Percentiles rank a stretch among this genome's conserved stretches.
phyloP scores from a whole-genome alignment of 2,888 invertebrate genomes.

The Subacronicta megacephala region DNA sequence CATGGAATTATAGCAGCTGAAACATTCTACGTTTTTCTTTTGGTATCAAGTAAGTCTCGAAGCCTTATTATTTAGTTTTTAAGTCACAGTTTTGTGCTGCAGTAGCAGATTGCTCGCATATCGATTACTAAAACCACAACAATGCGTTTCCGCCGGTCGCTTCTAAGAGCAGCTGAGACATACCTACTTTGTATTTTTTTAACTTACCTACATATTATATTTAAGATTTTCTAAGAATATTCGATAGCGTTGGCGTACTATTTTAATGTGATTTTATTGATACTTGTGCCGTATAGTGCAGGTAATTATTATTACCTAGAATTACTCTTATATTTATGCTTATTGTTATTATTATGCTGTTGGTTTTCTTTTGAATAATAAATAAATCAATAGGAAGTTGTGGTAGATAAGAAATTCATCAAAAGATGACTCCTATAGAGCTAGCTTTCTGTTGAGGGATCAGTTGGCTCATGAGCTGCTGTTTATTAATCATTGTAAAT shows the following conservation, averaged over 20 bases:
- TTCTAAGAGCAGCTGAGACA: slow-evolving; percentile 13
- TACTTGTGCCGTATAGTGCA: no score
- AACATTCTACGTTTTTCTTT: slow-evolving; percentile 12
- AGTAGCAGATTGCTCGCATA: slow-evolving; percentile 17
- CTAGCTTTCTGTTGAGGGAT: no score
- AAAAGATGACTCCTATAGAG: no score
- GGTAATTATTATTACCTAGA: background rate
- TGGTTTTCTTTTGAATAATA: no score
- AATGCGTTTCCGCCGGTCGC: slow-evolving; percentile 21
- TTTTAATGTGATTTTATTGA: background rate
- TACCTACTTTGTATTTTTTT: slow-evolving; percentile 1
- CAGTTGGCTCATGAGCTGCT: no score
- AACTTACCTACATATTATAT: background rate
- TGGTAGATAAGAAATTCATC: no score
- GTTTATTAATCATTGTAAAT: no score
- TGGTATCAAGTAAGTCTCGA: slow-evolving; percentile 5
- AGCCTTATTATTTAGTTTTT: slow-evolving; percentile 15
- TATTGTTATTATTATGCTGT: no score
- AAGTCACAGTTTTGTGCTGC: slow-evolving; percentile 2
- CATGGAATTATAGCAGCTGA: slow-evolving; percentile 39
- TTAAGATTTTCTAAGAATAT: background rate
- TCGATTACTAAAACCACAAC: slow-evolving; percentile 29
- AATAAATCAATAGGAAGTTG: no score
- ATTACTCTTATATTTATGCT: no score
- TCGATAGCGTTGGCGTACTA: background rate